Evolutionary conservation across 2,113 vertebrate species (phyloP).

Genomic region (Craseonycteris thonglongyai): DNA sequence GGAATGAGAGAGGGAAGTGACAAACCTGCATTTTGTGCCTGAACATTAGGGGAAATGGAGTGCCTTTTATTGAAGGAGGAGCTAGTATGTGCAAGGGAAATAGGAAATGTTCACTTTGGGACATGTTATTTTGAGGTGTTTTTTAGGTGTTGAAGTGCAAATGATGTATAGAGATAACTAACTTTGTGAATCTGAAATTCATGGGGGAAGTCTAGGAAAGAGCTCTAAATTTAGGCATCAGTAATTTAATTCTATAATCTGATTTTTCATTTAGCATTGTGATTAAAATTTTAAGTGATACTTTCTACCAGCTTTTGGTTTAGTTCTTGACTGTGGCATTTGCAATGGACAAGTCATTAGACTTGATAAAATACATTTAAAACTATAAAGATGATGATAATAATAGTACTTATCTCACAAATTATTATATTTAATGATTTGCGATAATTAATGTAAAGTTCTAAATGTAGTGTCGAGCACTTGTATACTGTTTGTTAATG

Average conservation of each 20-base stretch:
- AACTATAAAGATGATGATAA: background rate
- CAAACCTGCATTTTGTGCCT: background rate
- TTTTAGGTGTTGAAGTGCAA: background rate
- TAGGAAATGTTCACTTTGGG: background rate
- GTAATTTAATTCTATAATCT: background rate
- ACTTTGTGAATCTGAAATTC: background rate
- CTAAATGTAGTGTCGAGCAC: background rate
- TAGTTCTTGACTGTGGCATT: background rate
- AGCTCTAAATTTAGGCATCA: background rate
- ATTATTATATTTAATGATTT: background rate
- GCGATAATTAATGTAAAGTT: background rate
- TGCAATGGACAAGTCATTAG: background rate
- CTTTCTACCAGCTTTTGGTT: background rate
- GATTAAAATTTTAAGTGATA: background rate
- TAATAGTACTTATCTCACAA: background rate
- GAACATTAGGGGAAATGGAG: rapidly evolving
- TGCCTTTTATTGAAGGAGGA: rapidly evolving
- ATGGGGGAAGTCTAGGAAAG: background rate
- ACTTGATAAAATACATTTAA: background rate
- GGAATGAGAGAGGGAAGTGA: background rate
- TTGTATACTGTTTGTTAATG: background rate
- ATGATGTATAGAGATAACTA: background rate
- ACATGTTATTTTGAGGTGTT: background rate
- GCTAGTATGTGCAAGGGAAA: rapidly evolving
- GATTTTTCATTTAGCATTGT: background rate